These are phyloP conservation scores for Colaptes auratus DNA, from an alignment of 2,113 vertebrate species.

Conservation along the genomic window DNA sequence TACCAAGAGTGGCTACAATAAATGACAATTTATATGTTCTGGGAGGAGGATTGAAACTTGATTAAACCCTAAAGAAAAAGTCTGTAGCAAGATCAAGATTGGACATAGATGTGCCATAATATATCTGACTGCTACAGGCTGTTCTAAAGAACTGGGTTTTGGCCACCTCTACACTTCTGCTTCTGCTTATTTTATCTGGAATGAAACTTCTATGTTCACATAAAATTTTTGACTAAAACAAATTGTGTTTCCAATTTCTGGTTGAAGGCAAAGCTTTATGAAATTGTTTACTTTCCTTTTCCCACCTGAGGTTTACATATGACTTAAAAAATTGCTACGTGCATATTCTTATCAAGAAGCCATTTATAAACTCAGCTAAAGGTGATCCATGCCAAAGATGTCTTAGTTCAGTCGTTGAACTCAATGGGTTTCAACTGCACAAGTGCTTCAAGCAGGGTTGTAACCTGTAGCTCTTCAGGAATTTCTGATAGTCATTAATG, in stretches of 20 bases:
- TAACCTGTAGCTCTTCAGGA: background rate
- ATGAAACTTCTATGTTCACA: background rate
- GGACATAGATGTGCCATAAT: background rate
- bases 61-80: background rate
- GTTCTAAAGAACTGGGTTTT: background rate
- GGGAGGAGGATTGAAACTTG: background rate
- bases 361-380: background rate
- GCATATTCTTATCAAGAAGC: background rate
- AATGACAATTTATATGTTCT: background rate
- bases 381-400: background rate
- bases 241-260: background rate
- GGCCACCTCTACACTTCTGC: background rate
- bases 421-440: background rate
- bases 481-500: background rate
- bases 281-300: background rate
- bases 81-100: background rate
- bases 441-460: background rate
- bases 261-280: background rate
- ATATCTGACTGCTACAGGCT: background rate
- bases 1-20: background rate
- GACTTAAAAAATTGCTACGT: background rate
- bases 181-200: background rate
- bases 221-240: background rate
- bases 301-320: background rate
- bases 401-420: background rate